Percentiles rank a stretch among this genome's conserved stretches.
Evolutionary conservation across 2,888 invertebrate species (phyloP).

Genomic region (Alloplasta piceator): DNA sequence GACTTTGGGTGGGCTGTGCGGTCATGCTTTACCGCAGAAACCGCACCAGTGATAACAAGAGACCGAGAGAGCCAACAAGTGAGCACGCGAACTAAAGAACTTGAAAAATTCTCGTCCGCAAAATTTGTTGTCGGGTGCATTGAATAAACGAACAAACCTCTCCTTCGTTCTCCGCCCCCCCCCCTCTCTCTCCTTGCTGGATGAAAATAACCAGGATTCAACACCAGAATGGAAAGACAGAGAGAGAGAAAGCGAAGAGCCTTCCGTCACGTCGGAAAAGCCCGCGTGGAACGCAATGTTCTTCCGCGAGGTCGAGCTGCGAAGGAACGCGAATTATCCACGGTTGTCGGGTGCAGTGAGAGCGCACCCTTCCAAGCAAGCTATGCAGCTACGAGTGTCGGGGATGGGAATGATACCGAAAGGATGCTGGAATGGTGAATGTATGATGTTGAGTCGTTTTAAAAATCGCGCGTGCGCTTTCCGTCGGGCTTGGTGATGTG

Average conservation of each 20-base stretch:
- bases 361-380: slow-evolving; percentile 40
- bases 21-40: neutral
- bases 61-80: neutral
- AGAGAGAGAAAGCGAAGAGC: slow-evolving; percentile 22
- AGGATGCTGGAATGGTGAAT: slow-evolving; percentile 33
- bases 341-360: slow-evolving; percentile 80
- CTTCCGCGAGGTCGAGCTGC: slow-evolving; percentile 77
- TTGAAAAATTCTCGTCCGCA: slow-evolving; percentile 15
- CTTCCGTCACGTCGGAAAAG: slow-evolving; percentile 58
- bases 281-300: slow-evolving; percentile 70
- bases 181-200: slow-evolving; percentile 18
- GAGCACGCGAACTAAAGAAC: slow-evolving; percentile 11
- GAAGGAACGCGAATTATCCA: slow-evolving; percentile 79
- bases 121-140: slow-evolving; percentile 38
- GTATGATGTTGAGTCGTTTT: slow-evolving; percentile 46
- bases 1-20: neutral
- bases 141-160: slow-evolving; percentile 33
- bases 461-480: slow-evolving; percentile 2
- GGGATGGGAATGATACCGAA: slow-evolving; percentile 27
- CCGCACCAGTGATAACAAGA: neutral
- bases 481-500: slow-evolving; percentile 20
- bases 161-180: slow-evolving; percentile 32
- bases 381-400: slow-evolving; percentile 44
- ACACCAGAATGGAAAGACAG: slow-evolving; percentile 31
- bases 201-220: slow-evolving; percentile 5